Evolutionary conservation across 2,113 vertebrate species (phyloP), one percentile per base, ranked within the genome.

Genomic region (Syngnathus typhle): DNA sequence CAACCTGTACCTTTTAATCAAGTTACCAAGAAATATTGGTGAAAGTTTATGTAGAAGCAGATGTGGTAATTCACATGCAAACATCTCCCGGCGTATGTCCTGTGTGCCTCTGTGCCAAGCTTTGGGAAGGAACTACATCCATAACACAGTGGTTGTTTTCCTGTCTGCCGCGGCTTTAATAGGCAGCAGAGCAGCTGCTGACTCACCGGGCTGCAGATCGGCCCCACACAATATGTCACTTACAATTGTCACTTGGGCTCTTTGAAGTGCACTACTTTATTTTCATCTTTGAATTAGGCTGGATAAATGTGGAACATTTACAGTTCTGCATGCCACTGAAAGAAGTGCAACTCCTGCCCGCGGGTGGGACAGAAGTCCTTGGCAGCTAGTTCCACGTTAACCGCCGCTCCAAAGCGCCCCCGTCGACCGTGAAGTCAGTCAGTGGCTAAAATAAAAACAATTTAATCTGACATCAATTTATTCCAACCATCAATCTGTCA

Each of bases 141-240:
- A 77, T 72, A 88, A 75, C 83, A 79, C 83, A 82, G 82, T 82
- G 81, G 80, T 79, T 39, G 80, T 74, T 84, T 32, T 86, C 86
- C 86, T 84, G 82, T 68, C 70, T 69, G 68, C 72, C 44, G 75
- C 62, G 67, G 80, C 77, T 79, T 75, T 81, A 82, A 83, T 81
- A 72, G 67, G 41, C 72, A 38, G 15, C 55, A 6, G 67, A 63
- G 72, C 65, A 59, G 65, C 76, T 83, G 74, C 76, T 83, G 74
- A 84, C 75, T 86, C 82, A 83, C 79, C 73, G 56, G 65, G 64
- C 71, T 74, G 70, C 62, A 67, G 76, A 85, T 73, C 72, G 70
- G 73, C 81, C 74, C 79, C 58, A 38, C 75, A 69, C 66, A 55
- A 65, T 68, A 64, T 74, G 67, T 75, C 71, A 78, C 67, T 59